phyloP scores from a whole-genome alignment of 1,140 invertebrate genomes.

The Diachasma alloeum region DNA sequence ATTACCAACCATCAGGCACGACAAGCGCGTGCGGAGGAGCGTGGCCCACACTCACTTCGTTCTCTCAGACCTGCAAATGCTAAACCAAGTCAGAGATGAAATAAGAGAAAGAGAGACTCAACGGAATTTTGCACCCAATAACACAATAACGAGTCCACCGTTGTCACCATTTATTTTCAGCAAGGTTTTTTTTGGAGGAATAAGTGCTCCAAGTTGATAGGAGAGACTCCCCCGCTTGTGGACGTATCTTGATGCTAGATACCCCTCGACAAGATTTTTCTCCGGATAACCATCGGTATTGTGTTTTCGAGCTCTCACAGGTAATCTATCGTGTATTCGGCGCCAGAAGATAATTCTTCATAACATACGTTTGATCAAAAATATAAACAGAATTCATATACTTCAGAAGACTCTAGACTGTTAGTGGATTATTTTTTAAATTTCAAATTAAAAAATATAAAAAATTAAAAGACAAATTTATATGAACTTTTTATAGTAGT shows the following conservation, averaged over 20 bases:
- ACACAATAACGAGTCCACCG: neutral
- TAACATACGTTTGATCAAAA: neutral
- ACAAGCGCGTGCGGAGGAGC: constrained; percentile 34
- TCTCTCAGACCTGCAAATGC: neutral
- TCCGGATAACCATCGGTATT: neutral
- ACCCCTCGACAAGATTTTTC: neutral
- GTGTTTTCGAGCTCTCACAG: neutral
- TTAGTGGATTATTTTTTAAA: no score
- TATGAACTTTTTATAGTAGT: no score
- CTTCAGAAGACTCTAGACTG: neutral
- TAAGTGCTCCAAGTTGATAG: no score
- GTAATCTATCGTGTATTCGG: neutral
- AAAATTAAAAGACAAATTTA: no score
- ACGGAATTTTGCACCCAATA: neutral
- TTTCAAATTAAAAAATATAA: no score
- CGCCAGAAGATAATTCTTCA: neutral
- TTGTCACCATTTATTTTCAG: neutral
- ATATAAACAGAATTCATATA: neutral
- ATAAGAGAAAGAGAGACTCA: neutral
- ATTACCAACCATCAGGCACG: constrained; percentile 52
- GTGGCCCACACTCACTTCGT: constrained; percentile 23
- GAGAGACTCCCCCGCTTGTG: neutral
- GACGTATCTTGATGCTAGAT: neutral
- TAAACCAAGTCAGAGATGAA: neutral
- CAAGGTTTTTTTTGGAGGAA: neutral